These are phyloP conservation scores for Temnothorax nylanderi DNA, from an alignment of 1,140 invertebrate genomes.

Conservation along the genomic window DNA sequence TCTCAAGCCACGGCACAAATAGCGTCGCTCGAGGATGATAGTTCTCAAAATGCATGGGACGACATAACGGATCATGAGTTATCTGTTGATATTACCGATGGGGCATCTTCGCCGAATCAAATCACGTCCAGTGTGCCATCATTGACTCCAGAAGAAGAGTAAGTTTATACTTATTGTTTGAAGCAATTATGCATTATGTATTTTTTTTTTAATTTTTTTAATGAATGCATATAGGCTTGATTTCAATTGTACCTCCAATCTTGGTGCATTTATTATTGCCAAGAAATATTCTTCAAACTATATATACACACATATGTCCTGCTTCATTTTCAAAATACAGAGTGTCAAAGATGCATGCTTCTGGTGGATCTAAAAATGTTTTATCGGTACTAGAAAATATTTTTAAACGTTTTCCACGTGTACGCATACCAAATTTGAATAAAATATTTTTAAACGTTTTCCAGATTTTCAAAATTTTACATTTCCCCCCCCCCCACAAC, in stretches of 20 bases:
- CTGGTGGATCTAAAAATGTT: too few species aligned
- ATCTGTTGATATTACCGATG: slow-evolving; percentile 82
- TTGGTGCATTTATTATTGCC: background rate
- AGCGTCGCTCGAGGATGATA: slow-evolving; percentile 77
- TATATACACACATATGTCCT: background rate
- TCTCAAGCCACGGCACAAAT: slow-evolving; percentile 70
- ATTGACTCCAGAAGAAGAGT: slow-evolving; percentile 83
- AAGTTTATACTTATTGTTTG: slow-evolving; percentile 55
- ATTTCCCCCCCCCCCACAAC: too few species aligned
- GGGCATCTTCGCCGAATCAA: slow-evolving; percentile 80
- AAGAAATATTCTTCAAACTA: background rate
- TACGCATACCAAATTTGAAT: too few species aligned
- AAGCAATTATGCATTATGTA: background rate
- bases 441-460: too few species aligned
- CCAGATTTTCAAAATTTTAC: too few species aligned
- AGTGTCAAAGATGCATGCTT: too few species aligned
- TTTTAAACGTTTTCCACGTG: too few species aligned
- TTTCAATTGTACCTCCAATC: background rate
- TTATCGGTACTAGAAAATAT: too few species aligned
- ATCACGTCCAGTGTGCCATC: slow-evolving; percentile 78
- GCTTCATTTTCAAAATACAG: too few species aligned
- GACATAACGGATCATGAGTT: slow-evolving; percentile 78
- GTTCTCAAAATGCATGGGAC: slow-evolving; percentile 75
- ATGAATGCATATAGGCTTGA: too few species aligned
- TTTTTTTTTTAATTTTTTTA: background rate